Conservation (phyloP, 1,140 invertebrate genomes). For the Caerostris darwini region DNA sequence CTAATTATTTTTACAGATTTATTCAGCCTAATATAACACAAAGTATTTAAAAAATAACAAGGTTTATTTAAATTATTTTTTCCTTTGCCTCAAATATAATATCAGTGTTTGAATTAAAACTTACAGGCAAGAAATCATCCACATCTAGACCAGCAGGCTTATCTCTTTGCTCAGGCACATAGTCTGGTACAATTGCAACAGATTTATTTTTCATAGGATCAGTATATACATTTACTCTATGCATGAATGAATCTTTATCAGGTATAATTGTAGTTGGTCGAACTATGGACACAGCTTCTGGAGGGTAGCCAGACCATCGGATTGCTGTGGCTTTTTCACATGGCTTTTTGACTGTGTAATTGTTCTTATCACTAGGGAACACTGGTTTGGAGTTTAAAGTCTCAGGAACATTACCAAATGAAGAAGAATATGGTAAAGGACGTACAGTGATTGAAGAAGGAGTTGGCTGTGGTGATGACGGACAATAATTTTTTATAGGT, state of each 20-base stretch:
- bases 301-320: slow-evolving; percentile 68
- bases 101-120: neutral
- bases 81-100: neutral
- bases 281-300: slow-evolving; percentile 76
- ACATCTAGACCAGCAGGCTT: slow-evolving; percentile 89
- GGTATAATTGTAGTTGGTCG: slow-evolving; percentile 71
- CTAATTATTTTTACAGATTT: too few species aligned
- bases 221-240: slow-evolving; percentile 65
- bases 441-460: slow-evolving; percentile 27
- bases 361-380: slow-evolving; percentile 48
- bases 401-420: slow-evolving; percentile 61
- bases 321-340: slow-evolving; percentile 72
- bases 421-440: slow-evolving; percentile 26
- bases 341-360: slow-evolving; percentile 60
- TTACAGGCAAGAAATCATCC: slow-evolving; percentile 89
- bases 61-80: too few species aligned
- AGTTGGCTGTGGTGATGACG: slow-evolving; percentile 16
- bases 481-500: slow-evolving; percentile 57
- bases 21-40: too few species aligned
- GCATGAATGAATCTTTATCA: slow-evolving; percentile 66
- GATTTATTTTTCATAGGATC: slow-evolving; percentile 69
- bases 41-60: too few species aligned
- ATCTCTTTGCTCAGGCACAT: slow-evolving; percentile 87
- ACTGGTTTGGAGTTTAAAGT: slow-evolving; percentile 45
- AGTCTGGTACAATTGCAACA: slow-evolving; percentile 73